Percentiles rank a stretch among this genome's conserved stretches.
Evolutionary conservation across 2,113 vertebrate species (phyloP).

Genomic region (Rhea pennata): DNA sequence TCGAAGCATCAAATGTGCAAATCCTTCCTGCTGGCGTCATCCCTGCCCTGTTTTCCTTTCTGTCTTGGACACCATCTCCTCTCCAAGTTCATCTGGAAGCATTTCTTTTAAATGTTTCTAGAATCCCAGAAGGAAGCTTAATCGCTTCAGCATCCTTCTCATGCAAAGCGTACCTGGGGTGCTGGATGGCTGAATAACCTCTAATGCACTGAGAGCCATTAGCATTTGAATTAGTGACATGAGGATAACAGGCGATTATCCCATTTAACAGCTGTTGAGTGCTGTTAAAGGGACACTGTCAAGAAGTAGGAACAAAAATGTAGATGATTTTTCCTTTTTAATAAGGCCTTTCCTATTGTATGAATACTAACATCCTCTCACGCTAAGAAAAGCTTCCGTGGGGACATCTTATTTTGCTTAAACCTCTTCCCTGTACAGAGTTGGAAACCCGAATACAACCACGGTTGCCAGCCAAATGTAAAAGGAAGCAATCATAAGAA

Average conservation of each 20-base stretch:
- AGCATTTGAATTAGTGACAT: conserved; percentile 77
- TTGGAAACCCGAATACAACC: neutral
- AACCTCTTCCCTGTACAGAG: neutral
- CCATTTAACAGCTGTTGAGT: conserved; percentile 73
- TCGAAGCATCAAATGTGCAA: neutral
- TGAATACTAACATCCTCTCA: neutral
- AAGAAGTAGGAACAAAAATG: conserved; percentile 19
- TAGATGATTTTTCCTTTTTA: conserved; percentile 1
- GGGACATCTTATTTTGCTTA: neutral
- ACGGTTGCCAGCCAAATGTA: neutral
- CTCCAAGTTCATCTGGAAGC: neutral
- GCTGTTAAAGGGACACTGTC: conserved; percentile 54
- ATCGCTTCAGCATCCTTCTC: neutral
- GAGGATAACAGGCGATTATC: conserved; percentile 75
- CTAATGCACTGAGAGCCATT: conserved; percentile 54
- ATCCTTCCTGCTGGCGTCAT: neutral
- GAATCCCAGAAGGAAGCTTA: neutral
- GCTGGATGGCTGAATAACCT: conserved; percentile 43
- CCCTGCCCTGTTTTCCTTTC: neutral
- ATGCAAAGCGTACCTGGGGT: conserved; percentile 30
- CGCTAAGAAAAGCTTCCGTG: neutral
- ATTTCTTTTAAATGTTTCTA: neutral
- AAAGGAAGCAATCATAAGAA: neutral
- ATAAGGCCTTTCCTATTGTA: neutral
- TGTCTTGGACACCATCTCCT: neutral